Percentiles rank a stretch among this genome's conserved stretches.
Evolutionary conservation across 2,113 vertebrate species (phyloP).

Genomic region (Heterocephalus glaber): DNA sequence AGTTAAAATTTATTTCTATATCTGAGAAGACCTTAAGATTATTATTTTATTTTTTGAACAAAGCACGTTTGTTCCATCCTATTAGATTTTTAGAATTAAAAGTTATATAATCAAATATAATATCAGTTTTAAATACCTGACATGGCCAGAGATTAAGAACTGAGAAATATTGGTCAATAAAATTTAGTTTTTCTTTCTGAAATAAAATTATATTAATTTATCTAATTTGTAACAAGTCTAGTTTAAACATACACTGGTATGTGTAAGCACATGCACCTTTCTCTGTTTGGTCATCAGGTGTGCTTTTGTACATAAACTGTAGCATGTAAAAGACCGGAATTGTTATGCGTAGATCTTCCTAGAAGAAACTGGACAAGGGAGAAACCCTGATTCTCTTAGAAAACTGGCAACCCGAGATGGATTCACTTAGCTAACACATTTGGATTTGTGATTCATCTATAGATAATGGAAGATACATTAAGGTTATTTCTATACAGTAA

Average conservation of each 20-base stretch:
- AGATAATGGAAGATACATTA: slow-evolving; percentile 57
- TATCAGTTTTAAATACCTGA: neutral
- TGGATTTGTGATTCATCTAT: slow-evolving; percentile 44
- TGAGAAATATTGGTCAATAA: neutral
- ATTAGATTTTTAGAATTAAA: neutral
- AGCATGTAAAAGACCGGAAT: neutral
- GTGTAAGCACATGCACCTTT: neutral
- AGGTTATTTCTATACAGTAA: slow-evolving; percentile 52
- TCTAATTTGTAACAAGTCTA: neutral
- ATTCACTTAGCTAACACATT: slow-evolving; percentile 48
- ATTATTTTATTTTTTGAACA: neutral
- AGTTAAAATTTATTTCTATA: neutral
- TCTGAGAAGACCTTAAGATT: neutral
- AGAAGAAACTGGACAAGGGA: neutral
- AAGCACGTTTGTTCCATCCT: neutral
- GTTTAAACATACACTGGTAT: neutral
- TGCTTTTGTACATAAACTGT: neutral
- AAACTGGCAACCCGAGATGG: neutral
- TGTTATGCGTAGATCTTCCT: neutral
- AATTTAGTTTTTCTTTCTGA: slow-evolving; percentile 6
- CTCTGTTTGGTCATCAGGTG: neutral
- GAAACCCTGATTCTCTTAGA: neutral
- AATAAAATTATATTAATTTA: neutral
- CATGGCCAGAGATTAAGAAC: neutral
- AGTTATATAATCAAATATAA: neutral